Conservation (phyloP, 2,113 vertebrate genomes). For the Forbesichthys papilliferus region DNA sequence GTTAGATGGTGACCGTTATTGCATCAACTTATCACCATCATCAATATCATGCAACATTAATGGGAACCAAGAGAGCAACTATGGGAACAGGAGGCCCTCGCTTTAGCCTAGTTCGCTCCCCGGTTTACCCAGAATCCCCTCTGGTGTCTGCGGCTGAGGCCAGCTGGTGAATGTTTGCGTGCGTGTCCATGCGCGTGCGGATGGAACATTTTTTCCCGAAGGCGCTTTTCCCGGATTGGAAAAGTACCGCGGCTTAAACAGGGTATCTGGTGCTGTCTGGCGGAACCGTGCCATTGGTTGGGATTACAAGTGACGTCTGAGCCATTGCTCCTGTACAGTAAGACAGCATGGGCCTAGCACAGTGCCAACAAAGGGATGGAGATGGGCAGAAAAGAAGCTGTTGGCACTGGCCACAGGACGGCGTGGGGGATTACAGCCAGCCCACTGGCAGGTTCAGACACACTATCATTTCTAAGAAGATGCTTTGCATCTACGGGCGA, state of each 20-base stretch:
- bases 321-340: conserved; percentile 22
- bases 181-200: neutral
- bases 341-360: conserved; percentile 40
- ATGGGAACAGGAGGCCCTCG: neutral
- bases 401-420: conserved; percentile 29
- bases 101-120: conserved; percentile 8
- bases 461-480: neutral
- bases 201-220: neutral
- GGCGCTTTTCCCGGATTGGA: neutral
- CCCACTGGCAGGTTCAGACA: conserved; percentile 1
- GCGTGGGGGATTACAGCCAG: conserved; percentile 20
- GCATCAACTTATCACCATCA: conserved; percentile 55
- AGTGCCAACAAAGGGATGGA: conserved; percentile 37
- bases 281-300: conserved; percentile 15
- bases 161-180: neutral
- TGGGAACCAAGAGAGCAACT: conserved; percentile 9
- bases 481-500: neutral
- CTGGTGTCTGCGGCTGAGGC: conserved; percentile 3
- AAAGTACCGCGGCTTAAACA: conserved; percentile 9
- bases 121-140: conserved; percentile 20
- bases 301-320: conserved; percentile 34
- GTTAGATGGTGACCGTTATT: conserved; percentile 42
- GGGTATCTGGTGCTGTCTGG: conserved; percentile 17
- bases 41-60: conserved; percentile 14
- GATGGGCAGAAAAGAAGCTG: conserved; percentile 25